A percentile compares a stretch with the other conserved stretches of the same genome.
Evolutionary conservation across 2,888 invertebrate genomes (phyloP).

Genomic region (Cantharis flavilabris): DNA sequence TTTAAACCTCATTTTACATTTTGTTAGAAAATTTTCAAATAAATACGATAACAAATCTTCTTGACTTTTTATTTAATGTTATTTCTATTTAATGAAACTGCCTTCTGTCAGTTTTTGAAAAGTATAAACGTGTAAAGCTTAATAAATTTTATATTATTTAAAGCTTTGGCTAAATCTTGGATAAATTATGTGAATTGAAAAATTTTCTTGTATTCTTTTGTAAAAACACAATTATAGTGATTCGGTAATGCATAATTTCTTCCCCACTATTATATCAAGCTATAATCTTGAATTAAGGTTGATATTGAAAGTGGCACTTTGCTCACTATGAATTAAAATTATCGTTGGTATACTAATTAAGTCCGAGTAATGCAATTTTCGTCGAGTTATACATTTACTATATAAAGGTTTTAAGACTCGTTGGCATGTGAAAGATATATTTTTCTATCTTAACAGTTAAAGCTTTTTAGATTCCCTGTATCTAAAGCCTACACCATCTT

Average conservation of each 20-base stretch:
- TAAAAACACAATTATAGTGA: background rate
- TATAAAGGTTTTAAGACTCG: background rate
- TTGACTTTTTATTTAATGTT: background rate
- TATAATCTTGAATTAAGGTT: background rate
- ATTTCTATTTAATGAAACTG: background rate
- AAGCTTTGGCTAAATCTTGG: background rate
- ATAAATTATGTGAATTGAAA: background rate
- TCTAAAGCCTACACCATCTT: slow-evolving; percentile 1
- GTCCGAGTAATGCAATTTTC: background rate
- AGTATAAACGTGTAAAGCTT: background rate
- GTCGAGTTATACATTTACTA: background rate
- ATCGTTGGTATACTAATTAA: background rate
- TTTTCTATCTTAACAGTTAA: background rate
- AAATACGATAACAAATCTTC: background rate
- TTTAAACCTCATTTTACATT: background rate
- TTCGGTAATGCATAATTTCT: background rate
- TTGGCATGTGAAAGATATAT: background rate
- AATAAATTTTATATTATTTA: background rate
- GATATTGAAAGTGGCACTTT: background rate
- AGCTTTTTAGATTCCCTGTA: slow-evolving; percentile 1
- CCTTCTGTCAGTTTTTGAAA: background rate
- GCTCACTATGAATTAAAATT: background rate
- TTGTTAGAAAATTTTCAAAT: background rate
- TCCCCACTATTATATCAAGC: background rate
- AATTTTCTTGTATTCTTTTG: no score